A percentile compares a stretch with the other conserved stretches of the same genome.
These are phyloP conservation scores for Ceratoteleas bidentatus DNA, from an alignment of 1,140 invertebrate species.

Conservation along the genomic window DNA sequence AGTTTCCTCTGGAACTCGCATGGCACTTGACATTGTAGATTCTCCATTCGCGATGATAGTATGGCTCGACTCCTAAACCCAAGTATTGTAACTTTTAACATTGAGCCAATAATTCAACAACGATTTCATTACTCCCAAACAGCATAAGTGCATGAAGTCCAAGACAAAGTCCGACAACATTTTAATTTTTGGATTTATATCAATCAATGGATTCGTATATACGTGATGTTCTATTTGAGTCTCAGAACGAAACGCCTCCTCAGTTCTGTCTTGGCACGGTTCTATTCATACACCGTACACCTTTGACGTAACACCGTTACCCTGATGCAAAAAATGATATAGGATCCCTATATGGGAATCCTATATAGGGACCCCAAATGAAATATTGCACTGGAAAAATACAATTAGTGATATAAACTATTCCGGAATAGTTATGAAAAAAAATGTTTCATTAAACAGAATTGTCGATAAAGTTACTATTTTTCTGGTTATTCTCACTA, in stretches of 20 bases:
- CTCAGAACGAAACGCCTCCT: conserved; percentile 21
- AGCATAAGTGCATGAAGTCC: conserved; percentile 44
- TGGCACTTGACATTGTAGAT: conserved; percentile 12
- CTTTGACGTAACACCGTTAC: conserved; percentile 30
- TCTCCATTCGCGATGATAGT: conserved; percentile 22
- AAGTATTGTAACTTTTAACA: conserved; percentile 1
- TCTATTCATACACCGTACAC: conserved; percentile 6
- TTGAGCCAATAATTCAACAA: conserved; percentile 18
- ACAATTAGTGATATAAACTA: too few species aligned
- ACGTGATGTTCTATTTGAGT: conserved; percentile 19
- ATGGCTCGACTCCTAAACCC: conserved; percentile 2
- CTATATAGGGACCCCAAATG: too few species aligned
- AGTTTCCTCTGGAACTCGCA: conserved; percentile 39
- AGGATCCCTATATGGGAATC: too few species aligned
- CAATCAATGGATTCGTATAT: conserved; percentile 14
- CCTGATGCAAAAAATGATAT: too few species aligned
- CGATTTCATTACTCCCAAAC: conserved; percentile 15
- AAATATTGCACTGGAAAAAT: too few species aligned
- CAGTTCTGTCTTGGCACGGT: conserved; percentile 3
- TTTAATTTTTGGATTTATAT: conserved; percentile 25
- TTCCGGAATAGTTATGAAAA: too few species aligned
- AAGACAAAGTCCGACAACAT: conserved; percentile 30
- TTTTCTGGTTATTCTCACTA: too few species aligned
- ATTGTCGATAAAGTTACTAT: too few species aligned
- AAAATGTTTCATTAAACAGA: too few species aligned